A percentile compares a stretch with the other conserved stretches of the same genome.
Evolutionary conservation across 92 coral and sea anemone species (phyloP).

Genomic region (Palythoa heliodiscus): DNA sequence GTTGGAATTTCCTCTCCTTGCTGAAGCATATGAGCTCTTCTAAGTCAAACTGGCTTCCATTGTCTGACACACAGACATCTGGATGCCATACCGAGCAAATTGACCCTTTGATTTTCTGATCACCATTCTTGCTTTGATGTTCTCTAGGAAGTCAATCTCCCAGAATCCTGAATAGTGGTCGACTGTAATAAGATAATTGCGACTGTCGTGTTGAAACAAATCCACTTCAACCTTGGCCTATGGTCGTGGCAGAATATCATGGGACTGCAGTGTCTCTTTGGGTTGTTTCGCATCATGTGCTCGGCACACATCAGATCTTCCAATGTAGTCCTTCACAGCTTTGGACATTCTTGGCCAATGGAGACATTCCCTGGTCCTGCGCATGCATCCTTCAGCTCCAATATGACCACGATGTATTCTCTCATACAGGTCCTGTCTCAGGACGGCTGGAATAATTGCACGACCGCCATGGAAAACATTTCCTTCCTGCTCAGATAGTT

Average conservation of each 20-base stretch:
- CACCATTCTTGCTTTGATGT: slow-evolving; percentile 6
- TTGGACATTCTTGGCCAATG: slow-evolving; percentile 27
- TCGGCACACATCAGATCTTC: too few species aligned
- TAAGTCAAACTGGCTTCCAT: slow-evolving; percentile 2
- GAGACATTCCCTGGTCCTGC: too few species aligned
- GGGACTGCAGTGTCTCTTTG: too few species aligned
- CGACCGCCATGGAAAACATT: slow-evolving; percentile 20
- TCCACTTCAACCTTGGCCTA: too few species aligned
- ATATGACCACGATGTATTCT: slow-evolving; percentile 32
- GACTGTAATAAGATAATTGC: neutral
- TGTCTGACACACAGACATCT: slow-evolving; percentile 20
- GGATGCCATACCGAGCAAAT: slow-evolving; percentile 16
- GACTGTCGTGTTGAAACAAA: neutral
- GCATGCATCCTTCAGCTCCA: slow-evolving; percentile 5
- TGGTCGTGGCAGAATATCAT: too few species aligned
- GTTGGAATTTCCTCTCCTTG: neutral
- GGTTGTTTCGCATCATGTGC: too few species aligned
- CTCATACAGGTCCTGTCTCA: neutral
- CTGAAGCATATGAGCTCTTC: slow-evolving; percentile 5
- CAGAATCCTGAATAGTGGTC: too few species aligned
- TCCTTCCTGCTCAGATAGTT: too few species aligned
- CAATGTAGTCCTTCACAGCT: slow-evolving; percentile 27
- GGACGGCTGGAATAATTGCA: slow-evolving; percentile 23
- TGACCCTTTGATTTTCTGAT: neutral
- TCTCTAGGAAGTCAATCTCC: neutral